Evolutionary conservation across 1,140 invertebrate species (phyloP), one percentile per base, ranked within the genome.

Genomic region (Drosophila willistoni): DNA sequence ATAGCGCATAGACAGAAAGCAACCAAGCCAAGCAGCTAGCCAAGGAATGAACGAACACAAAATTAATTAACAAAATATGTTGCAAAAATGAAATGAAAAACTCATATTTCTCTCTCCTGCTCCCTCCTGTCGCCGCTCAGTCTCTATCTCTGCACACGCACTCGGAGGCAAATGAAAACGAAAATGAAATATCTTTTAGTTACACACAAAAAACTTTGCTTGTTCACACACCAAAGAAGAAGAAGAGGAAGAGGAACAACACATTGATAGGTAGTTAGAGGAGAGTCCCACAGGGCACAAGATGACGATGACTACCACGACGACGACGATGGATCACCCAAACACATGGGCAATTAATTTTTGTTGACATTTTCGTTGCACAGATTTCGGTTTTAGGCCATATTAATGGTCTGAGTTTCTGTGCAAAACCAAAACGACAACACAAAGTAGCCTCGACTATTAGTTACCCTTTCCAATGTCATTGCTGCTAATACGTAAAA

Each of bases 61-160:
- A 77, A 78, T 77, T 77, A 78, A 78, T 78, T 77, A 78, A 72
- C 68, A 78, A 77, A 78, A 78, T 78, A 77, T 77, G 73, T 77
- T 77, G 66, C 66, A 64, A 41, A 54, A 64, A 41, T n/a, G 34
- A 73, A 54, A 44, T n/a, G 25, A 42, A 34, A 54, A 36, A 14
- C 33, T 57, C 55, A 34, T 34, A 17, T 29, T 6, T 29, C 44
- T 47, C 44, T 47, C 13, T 47, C n/a, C n/a, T 9, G 6, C 44
- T 47, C 7, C 9, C 22, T 25, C 9, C 22, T 25, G 22, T 7
- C 7, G 22, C 22, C 22, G 22, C 44, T 47, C 1, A 19, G 7
- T 47, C 17, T 51, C 44, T 51, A 3, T 22, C 44, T 47, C 54
- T 3, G 13, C 13, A 57, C 39, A 25, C 39, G 54, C 22, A n/a